Percentiles rank a stretch among this genome's conserved stretches.
Conservation (phyloP, 2,113 vertebrate genomes). For the Mesocricetus auratus region DNA sequence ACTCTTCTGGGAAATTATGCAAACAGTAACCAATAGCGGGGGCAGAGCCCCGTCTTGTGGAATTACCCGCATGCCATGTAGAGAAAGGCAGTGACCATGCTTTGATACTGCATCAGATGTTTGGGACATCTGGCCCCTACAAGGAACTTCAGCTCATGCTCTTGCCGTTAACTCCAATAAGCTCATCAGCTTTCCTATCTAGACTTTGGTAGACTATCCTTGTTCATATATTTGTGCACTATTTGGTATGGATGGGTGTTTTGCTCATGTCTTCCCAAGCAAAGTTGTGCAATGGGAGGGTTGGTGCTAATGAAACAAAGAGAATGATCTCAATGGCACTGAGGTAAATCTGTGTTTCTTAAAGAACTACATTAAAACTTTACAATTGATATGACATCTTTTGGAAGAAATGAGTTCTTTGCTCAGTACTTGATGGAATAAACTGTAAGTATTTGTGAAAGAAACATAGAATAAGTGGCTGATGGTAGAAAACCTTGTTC, state of each 20-base stretch:
- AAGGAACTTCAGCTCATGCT: not conserved
- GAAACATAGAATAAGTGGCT: not conserved
- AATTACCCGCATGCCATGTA: not conserved
- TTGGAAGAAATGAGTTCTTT: not conserved
- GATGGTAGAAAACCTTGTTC: not conserved
- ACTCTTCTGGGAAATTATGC: not conserved
- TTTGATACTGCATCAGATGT: not conserved
- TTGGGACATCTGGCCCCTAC: not conserved
- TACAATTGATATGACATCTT: not conserved
- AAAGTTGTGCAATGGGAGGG: not conserved
- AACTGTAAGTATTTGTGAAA: not conserved
- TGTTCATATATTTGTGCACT: not conserved
- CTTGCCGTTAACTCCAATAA: not conserved
- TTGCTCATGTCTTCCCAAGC: not conserved
- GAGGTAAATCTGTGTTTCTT: not conserved
- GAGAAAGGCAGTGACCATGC: not conserved
- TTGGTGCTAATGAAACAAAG: not conserved
- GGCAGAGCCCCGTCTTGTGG: too few relatives aligned
- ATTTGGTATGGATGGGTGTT: not conserved
- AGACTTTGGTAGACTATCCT: not conserved
- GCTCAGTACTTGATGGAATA: not conserved
- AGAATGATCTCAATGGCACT: not conserved
- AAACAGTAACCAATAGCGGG: not conserved
- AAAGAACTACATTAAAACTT: not conserved
- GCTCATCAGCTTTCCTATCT: not conserved